A percentile compares a stretch with the other conserved stretches of the same genome.
These are phyloP conservation scores for Nibea albiflora DNA, from an alignment of 2,113 vertebrate genomes.

Conservation along the genomic window DNA sequence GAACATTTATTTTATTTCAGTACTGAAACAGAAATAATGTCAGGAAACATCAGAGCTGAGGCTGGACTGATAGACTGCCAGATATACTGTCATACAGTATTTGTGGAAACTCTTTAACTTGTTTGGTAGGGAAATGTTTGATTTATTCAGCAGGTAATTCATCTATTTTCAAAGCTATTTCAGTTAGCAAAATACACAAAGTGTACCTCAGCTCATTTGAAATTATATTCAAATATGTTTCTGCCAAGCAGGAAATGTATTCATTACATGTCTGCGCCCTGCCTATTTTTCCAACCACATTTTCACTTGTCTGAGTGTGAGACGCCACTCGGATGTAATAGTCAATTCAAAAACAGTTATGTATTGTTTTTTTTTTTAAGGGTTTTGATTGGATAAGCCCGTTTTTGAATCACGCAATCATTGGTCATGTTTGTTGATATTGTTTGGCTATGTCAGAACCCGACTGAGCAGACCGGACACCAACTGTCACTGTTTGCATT, in stretches of 20 bases:
- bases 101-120: constrained; percentile 37
- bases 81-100: constrained; percentile 2
- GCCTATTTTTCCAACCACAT: constrained; percentile 30
- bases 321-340: constrained; percentile 51
- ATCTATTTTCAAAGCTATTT: constrained; percentile 57
- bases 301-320: constrained; percentile 30
- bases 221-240: constrained; percentile 70
- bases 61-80: constrained; percentile 21
- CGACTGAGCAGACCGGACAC: constrained; percentile 60
- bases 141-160: constrained; percentile 51
- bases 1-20: constrained; percentile 9
- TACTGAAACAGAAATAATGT: background rate
- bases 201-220: constrained; percentile 52
- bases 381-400: constrained; percentile 47
- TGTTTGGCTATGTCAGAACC: constrained; percentile 32
- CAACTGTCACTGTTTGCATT: constrained; percentile 66
- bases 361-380: constrained; percentile 29
- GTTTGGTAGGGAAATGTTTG: constrained; percentile 3
- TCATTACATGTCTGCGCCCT: constrained; percentile 53
- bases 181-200: constrained; percentile 44
- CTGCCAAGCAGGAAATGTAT: constrained; percentile 64
- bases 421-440: constrained; percentile 55
- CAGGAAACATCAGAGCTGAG: background rate
- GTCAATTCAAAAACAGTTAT: constrained; percentile 52
- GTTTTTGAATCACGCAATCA: constrained; percentile 47